Base-by-base conservation (phyloP, 2,113 vertebrate species). In the Butorides virescens region DNA sequence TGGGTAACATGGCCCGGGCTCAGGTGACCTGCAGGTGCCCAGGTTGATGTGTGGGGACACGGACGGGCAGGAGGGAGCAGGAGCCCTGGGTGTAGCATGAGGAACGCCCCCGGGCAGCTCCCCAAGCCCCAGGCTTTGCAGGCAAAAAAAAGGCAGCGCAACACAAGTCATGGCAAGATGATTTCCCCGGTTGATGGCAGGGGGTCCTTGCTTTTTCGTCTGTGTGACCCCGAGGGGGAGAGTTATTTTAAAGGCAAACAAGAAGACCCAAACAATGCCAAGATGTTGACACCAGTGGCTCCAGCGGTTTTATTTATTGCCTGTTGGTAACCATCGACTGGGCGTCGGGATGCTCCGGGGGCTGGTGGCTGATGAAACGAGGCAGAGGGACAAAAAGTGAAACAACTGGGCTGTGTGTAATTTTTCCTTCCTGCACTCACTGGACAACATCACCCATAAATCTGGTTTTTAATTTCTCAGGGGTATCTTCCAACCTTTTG, bases 221-320 rank as follows among this genome's bases (percentile, higher is more conserved):
- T 92, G 53, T 0, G 0, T 93, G 94, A 96, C 94, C 95, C 91
- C 3, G 5, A 88, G 44, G 42, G 72, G 84, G 74, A 94, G 83
- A 95, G 95, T 94, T 96, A 93, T 96, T 97, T 94, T 95, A 93
- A 96, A 97, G 92, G 90, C 93, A 94, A 93, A 93, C 94, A 77
- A 85, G 87, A 80, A 96, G 95, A 97, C 85, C 90, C 50, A 62
- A 93, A 78, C 97, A 96, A 88, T 83, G 97, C 98, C 98, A 97
- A 97, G 95, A 97, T 90, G 96, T 96, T 98, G 98, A 98, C 98
- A 95, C 73, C 73, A 91, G 94, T 93, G 98, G 98, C 98, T 98
- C 98, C 98, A 98, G 98, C 58, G 4, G 91, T 75, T 96, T 98
- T 98, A 98, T 98, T 98, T 98, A 98, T 98, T 72, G 86, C 86